A percentile compares a stretch with the other conserved stretches of the same genome.
Conservation (phyloP, 2,888 invertebrate species). For the Drosophila acutilabella region DNA sequence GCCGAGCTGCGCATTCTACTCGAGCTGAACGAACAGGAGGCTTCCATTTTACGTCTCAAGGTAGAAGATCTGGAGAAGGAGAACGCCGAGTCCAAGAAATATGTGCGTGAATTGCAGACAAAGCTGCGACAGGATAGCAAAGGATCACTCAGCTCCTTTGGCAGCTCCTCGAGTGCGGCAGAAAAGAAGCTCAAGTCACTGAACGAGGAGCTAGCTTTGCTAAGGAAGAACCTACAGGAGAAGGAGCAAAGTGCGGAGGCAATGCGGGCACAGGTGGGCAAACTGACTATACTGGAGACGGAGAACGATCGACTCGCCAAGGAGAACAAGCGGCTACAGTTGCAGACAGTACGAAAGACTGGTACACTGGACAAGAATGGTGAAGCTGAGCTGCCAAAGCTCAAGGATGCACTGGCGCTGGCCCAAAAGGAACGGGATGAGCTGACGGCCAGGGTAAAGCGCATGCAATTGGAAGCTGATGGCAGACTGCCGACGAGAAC, state of each 20-base stretch:
- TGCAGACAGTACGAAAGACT: slow-evolving; percentile 86
- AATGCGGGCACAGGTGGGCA: slow-evolving; percentile 89
- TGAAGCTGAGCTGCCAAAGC: slow-evolving; percentile 86
- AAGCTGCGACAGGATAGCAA: slow-evolving; percentile 86
- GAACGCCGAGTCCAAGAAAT: slow-evolving; percentile 90
- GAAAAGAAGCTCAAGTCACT: slow-evolving; percentile 86
- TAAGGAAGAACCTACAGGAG: slow-evolving; percentile 91
- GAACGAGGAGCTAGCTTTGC: slow-evolving; percentile 90
- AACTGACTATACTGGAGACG: slow-evolving; percentile 89
- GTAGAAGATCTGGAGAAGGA: slow-evolving; percentile 93
- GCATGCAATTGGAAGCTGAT: slow-evolving; percentile 88
- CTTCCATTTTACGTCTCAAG: slow-evolving; percentile 92
- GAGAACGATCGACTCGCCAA: slow-evolving; percentile 91
- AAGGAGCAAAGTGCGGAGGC: slow-evolving; percentile 93
- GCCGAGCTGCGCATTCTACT: slow-evolving; percentile 93
- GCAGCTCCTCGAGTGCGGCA: slow-evolving; percentile 63
- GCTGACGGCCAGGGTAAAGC: slow-evolving; percentile 88
- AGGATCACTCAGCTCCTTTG: slow-evolving; percentile 50
- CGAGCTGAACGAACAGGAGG: slow-evolving; percentile 96
- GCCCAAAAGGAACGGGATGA: slow-evolving; percentile 89
- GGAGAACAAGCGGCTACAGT: slow-evolving; percentile 90
- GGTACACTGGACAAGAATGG: slow-evolving; percentile 77
- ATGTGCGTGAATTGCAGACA: slow-evolving; percentile 91
- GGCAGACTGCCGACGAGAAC: slow-evolving; percentile 89
- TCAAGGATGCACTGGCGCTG: slow-evolving; percentile 86